phyloP scores from a whole-genome alignment of 2,113 vertebrate species.

The Gambusia affinis region DNA sequence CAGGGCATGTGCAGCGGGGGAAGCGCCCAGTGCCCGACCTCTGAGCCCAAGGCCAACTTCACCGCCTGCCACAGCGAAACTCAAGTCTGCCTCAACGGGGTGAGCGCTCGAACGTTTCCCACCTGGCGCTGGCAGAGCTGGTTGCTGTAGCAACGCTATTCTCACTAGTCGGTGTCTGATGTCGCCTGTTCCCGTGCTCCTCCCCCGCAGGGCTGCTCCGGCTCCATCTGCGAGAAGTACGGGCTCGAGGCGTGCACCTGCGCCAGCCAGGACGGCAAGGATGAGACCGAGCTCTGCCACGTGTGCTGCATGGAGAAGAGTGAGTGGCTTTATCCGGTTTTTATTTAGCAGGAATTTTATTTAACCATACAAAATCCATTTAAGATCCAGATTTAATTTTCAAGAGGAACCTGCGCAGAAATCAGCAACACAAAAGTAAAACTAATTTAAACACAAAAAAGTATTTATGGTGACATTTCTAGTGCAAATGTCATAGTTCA shows the following conservation, averaged over 20 bases:
- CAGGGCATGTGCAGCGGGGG: slow-evolving; percentile 90
- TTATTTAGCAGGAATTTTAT: too few species aligned
- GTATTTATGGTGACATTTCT: too few species aligned
- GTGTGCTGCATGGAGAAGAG: slow-evolving; percentile 99
- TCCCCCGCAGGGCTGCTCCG: slow-evolving; percentile 90
- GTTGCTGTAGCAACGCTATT: slow-evolving; percentile 31
- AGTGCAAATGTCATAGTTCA: too few species aligned
- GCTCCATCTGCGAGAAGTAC: slow-evolving; percentile 97
- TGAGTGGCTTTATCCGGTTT: slow-evolving; percentile 71
- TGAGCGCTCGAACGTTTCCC: slow-evolving; percentile 57
- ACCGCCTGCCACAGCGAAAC: slow-evolving; percentile 95
- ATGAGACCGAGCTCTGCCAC: slow-evolving; percentile 94
- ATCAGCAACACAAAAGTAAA: too few species aligned
- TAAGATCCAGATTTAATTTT: too few species aligned
- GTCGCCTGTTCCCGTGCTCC: slow-evolving; percentile 36
- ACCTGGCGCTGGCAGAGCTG: slow-evolving; percentile 22
- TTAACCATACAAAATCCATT: too few species aligned
- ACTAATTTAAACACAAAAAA: too few species aligned
- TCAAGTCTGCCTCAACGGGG: slow-evolving; percentile 98
- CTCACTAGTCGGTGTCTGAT: slow-evolving; percentile 43
- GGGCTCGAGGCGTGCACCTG: slow-evolving; percentile 95
- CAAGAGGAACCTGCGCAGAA: too few species aligned
- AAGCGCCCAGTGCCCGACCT: slow-evolving; percentile 89
- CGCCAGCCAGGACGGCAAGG: slow-evolving; percentile 91
- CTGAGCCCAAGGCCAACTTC: slow-evolving; percentile 92